Evolutionary conservation across 2,888 invertebrate species (phyloP).

Genomic region (Amphiduros pacificus): DNA sequence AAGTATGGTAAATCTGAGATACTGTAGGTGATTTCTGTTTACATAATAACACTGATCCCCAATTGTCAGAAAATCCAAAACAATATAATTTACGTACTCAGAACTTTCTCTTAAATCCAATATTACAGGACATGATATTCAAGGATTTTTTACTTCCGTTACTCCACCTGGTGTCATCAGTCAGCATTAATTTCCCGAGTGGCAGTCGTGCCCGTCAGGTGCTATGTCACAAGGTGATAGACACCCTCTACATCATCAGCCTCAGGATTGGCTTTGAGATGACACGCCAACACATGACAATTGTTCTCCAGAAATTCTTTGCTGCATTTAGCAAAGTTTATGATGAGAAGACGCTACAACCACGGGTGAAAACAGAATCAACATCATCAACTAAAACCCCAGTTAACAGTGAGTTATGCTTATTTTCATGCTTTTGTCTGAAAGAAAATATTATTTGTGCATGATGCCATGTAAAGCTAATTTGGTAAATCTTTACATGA

Average conservation of each 20-base stretch:
- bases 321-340: constrained; percentile 47
- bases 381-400: no score
- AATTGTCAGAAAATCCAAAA: no score
- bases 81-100: no score
- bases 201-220: constrained; percentile 77
- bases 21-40: background rate
- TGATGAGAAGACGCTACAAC: no score
- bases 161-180: constrained; percentile 78
- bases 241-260: constrained; percentile 73
- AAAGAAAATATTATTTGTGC: no score
- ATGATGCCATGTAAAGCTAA: no score
- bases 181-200: constrained; percentile 78
- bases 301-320: constrained; percentile 52
- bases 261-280: constrained; percentile 63
- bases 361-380: no score
- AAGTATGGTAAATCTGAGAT: no score
- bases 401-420: no score
- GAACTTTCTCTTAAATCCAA: background rate
- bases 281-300: constrained; percentile 56
- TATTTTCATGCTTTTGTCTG: no score
- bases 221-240: constrained; percentile 79
- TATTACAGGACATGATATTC: constrained; percentile 78
- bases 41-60: no score
- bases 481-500: no score
- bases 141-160: constrained; percentile 82